Conservation (phyloP, 2,888 invertebrate species). For the Scaptomyza cyrtandrae region DNA sequence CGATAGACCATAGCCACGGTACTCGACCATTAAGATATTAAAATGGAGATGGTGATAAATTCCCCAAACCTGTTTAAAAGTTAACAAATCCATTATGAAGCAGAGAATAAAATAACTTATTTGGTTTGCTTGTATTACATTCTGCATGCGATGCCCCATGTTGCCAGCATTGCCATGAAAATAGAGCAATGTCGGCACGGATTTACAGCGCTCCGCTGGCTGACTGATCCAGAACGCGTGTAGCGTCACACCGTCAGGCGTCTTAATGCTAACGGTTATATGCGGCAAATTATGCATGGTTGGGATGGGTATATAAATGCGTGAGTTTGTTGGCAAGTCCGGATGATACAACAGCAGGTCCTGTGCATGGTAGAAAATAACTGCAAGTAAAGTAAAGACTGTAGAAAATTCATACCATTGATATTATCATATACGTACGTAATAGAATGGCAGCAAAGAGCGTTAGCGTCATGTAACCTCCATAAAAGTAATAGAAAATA, state of each 20-base stretch:
- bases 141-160: constrained; percentile 96
- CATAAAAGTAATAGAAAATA: constrained; percentile 93
- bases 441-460: constrained; percentile 89
- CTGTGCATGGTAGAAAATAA: constrained; percentile 93
- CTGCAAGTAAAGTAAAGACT: constrained; percentile 84
- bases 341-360: constrained; percentile 95
- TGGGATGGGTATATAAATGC: constrained; percentile 94
- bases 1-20: constrained; percentile 96
- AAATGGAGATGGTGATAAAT: constrained; percentile 92
- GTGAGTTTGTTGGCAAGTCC: constrained; percentile 94
- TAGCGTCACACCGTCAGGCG: constrained; percentile 90
- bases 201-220: constrained; percentile 87
- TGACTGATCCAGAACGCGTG: constrained; percentile 94
- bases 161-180: constrained; percentile 99
- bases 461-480: constrained; percentile 89
- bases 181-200: constrained; percentile 93
- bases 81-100: not conserved
- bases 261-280: constrained; percentile 92
- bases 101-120: not conserved
- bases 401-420: not conserved
- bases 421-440: constrained; percentile 85
- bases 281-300: constrained; percentile 93
- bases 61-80: constrained; percentile 86
- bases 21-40: constrained; percentile 96
- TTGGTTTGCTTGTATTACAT: constrained; percentile 84